Evolutionary conservation across 2,888 invertebrate species (phyloP).

Genomic region (Orchestes rusci): DNA sequence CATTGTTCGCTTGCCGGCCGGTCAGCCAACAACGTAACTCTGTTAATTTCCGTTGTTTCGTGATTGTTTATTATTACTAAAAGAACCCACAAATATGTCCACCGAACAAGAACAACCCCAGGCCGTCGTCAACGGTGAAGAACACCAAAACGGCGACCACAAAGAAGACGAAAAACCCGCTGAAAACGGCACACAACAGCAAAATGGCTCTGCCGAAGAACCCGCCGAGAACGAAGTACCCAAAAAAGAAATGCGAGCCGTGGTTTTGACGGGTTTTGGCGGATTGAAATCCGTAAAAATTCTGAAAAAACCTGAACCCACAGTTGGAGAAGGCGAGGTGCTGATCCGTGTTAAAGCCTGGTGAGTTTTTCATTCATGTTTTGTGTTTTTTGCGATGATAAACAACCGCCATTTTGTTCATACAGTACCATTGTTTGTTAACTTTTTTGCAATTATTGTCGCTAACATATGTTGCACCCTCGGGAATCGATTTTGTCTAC

Average conservation of each 20-base stretch:
- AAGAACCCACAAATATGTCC: conserved; percentile 29
- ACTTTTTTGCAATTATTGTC: too few species aligned
- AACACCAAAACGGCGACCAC: conserved; percentile 32
- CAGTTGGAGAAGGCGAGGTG: conserved; percentile 65
- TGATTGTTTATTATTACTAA: too few species aligned
- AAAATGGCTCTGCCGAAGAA: conserved; percentile 42
- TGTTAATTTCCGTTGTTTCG: too few species aligned
- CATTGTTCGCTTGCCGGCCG: conserved; percentile 32
- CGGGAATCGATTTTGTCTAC: too few species aligned
- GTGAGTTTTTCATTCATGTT: conserved; percentile 49
- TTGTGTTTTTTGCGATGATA: not conserved
- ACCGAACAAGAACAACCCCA: conserved; percentile 32
- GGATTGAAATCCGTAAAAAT: conserved; percentile 80
- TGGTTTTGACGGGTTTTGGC: conserved; percentile 79
- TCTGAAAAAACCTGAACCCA: conserved; percentile 70
- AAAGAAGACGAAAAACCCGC: conserved; percentile 37
- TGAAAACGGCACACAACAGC: conserved; percentile 39
- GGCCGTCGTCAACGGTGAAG: conserved; percentile 19
- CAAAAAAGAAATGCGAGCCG: conserved; percentile 78
- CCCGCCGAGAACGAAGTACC: conserved; percentile 46
- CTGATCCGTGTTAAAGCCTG: conserved; percentile 79
- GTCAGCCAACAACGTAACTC: conserved; percentile 12
- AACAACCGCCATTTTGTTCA: too few species aligned
- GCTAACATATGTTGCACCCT: too few species aligned
- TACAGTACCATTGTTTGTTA: too few species aligned